Evolutionary conservation across 2,797 vertebrate species (phyloP), one percentile per base, ranked within the genome.

Genomic region (Hephaestus fuliginosus): DNA sequence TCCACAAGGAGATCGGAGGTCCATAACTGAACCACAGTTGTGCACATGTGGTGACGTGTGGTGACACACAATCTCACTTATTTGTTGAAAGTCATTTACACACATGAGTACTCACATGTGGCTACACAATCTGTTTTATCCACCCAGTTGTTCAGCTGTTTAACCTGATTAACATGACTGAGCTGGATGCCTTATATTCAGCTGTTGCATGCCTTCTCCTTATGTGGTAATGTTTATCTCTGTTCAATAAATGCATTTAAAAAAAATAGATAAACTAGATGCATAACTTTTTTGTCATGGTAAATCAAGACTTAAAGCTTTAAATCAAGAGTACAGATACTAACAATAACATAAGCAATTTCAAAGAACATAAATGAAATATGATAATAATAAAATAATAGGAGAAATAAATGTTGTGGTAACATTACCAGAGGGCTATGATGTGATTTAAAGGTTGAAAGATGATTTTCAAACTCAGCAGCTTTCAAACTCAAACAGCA

Each of bases 401-500:
- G 28, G 11, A 66, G n/a, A 30, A 58, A 41, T 33, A 36, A 22
- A 46, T 22, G 18, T 39, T 39, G 7, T 39, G 36, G 3, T 36
- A 18, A n/a, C 1, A 48, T 5, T 15, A 72, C 11, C 25, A 15
- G 46, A 39, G 33, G 3, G 1, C 8, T 58, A 13, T 25, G 39
- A 3, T 3, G 30, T 41, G 1, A 20, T 43, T 66, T 13, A 9
- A 25, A 5, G 1, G 30, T 30, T 36, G n/a, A 17, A n/a, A 18
- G 8, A 30, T 5, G 1, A 14, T 64, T 51, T 25, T 58, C 1
- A 64, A 9, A 46, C 25, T 49, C 39, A 48, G 61, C 46, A 55
- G 15, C 10, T 68, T 44, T 51, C 43, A 25, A 15, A 28, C 14
- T 66, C 17, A 20, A 60, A 70, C 82, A 88, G 79, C 74, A 88